Conservation (phyloP, 2,797 vertebrate species). For the Cryptoprocta ferox region DNA sequence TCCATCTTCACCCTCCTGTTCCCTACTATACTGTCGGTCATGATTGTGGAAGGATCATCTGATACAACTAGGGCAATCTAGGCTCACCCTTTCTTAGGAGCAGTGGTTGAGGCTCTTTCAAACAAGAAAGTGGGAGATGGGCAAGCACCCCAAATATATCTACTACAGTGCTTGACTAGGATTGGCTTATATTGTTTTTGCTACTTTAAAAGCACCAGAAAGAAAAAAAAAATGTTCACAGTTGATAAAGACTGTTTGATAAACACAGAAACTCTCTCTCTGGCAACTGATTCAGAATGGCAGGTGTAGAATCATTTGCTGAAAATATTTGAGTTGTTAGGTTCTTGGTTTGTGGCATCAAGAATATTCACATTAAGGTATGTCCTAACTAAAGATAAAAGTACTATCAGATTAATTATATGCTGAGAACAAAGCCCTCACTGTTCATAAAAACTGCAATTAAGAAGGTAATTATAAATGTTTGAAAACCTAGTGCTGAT, state of each 20-base stretch:
- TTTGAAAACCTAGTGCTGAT: constrained; percentile 17
- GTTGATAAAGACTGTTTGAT: neutral
- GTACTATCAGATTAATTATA: constrained; percentile 3
- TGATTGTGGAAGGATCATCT: neutral
- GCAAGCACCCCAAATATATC: neutral
- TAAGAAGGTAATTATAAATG: constrained; percentile 33
- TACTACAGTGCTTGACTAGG: neutral
- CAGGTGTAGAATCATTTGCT: neutral
- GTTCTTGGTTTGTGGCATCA: neutral
- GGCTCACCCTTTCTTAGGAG: neutral
- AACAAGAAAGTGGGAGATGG: neutral
- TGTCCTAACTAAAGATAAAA: constrained; percentile 45
- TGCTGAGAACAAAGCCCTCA: neutral
- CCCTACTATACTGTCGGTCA: neutral
- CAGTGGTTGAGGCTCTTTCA: neutral
- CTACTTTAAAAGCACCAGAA: constrained; percentile 16
- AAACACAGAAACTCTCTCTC: neutral
- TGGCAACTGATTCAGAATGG: neutral
- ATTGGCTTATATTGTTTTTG: neutral
- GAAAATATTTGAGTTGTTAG: neutral
- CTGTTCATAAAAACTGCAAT: constrained; percentile 8
- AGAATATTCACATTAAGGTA: constrained; percentile 29
- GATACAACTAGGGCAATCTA: neutral
- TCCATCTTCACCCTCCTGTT: neutral
- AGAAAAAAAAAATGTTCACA: neutral